These are phyloP conservation scores for Myotis yumanensis DNA, from an alignment of 2,113 vertebrate genomes.

Conservation along the genomic window DNA sequence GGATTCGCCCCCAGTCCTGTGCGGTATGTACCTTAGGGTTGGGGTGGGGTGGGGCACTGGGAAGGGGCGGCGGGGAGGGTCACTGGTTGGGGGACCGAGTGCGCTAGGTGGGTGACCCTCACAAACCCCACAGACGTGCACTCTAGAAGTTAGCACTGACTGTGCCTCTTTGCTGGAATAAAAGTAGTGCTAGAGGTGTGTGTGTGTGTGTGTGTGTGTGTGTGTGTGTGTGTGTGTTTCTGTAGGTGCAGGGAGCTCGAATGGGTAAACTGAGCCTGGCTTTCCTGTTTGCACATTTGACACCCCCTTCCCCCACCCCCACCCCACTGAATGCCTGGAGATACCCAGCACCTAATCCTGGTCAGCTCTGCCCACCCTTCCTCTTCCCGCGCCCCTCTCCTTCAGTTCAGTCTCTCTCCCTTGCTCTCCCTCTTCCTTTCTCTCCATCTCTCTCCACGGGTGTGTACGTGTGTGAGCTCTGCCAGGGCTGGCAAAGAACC, in stretches of 20 bases:
- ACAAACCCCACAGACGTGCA: neutral
- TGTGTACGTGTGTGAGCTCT: slow-evolving; percentile 52
- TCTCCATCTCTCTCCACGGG: slow-evolving; percentile 32
- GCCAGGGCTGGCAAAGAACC: slow-evolving; percentile 60
- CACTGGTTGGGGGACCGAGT: neutral
- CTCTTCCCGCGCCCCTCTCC: slow-evolving; percentile 47
- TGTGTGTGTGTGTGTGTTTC: neutral
- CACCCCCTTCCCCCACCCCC: slow-evolving; percentile 22
- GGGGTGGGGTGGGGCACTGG: neutral
- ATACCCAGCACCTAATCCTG: slow-evolving; percentile 50
- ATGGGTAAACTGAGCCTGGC: slow-evolving; percentile 64
- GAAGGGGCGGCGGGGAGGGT: neutral
- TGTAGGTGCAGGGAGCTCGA: neutral
- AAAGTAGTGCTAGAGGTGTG: slow-evolving; percentile 50
- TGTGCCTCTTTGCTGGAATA: neutral
- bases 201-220: neutral
- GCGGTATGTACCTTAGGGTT: slow-evolving; percentile 66
- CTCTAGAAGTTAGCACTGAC: slow-evolving; percentile 71
- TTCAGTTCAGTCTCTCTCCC: slow-evolving; percentile 42
- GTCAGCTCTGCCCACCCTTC: slow-evolving; percentile 73
- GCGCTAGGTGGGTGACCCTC: slow-evolving; percentile 28
- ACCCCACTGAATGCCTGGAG: neutral
- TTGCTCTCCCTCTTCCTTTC: neutral
- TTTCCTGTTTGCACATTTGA: slow-evolving; percentile 57
- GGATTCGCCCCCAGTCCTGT: slow-evolving; percentile 47